Evolutionary conservation across 2,113 vertebrate species (phyloP).

Genomic region (Cyprinodon variegatus): DNA sequence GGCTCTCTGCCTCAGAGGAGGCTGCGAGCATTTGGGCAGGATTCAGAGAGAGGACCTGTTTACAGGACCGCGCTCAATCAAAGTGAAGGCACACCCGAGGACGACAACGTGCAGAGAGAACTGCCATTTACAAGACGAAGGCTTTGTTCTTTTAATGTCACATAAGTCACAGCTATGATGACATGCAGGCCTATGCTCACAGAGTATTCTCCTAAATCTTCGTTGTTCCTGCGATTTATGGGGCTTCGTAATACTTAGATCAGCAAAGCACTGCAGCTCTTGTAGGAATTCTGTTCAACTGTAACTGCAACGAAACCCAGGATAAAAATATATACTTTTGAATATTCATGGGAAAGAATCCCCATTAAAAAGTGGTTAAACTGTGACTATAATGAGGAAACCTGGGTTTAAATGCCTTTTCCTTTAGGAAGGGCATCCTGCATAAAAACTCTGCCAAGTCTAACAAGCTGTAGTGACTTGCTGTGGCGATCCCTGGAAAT

Average conservation of each 20-base stretch:
- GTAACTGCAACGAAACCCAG: conserved; percentile 3
- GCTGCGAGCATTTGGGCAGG: conserved; percentile 5
- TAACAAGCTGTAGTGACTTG: too few species aligned
- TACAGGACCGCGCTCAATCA: conserved; percentile 34
- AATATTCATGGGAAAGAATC: conserved; percentile 14
- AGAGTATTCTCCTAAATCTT: conserved; percentile 33
- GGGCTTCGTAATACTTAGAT: not conserved
- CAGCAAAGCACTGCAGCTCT: not conserved
- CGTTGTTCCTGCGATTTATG: not conserved
- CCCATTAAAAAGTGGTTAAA: too few species aligned
- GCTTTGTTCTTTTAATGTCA: conserved; percentile 32
- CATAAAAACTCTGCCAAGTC: too few species aligned
- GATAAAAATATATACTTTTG: not conserved
- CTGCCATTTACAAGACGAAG: not conserved
- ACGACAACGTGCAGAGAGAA: not conserved
- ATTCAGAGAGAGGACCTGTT: conserved; percentile 57
- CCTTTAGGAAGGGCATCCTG: too few species aligned
- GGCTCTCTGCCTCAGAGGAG: conserved; percentile 10
- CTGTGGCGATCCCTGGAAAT: too few species aligned
- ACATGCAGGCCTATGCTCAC: conserved; percentile 22
- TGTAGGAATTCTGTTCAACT: conserved; percentile 8
- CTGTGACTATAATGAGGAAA: too few species aligned
- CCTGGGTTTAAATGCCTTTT: too few species aligned
- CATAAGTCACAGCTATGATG: conserved; percentile 22
- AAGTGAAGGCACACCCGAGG: conserved; percentile 10